Evolutionary conservation across 2,797 vertebrate species (phyloP).

Genomic region (Amazona ochrocephala): DNA sequence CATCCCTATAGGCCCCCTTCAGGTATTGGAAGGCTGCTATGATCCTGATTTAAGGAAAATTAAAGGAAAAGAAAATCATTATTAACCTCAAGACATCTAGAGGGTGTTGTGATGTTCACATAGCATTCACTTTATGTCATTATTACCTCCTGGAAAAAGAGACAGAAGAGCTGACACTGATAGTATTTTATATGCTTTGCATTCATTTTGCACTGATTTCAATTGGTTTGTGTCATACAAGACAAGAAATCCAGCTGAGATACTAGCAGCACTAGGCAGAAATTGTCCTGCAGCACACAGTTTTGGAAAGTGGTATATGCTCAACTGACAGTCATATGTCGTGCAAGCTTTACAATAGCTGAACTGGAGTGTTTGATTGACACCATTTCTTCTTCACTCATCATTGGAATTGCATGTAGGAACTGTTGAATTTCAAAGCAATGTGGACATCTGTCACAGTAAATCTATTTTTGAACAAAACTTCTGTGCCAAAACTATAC

Average conservation of each 20-base stretch:
- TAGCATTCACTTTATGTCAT: neutral
- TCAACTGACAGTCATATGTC: slow-evolving; percentile 1
- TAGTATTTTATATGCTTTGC: neutral
- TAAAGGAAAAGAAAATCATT: neutral
- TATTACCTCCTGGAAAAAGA: neutral
- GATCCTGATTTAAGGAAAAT: neutral
- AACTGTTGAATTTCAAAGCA: slow-evolving; percentile 26
- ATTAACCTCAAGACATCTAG: neutral
- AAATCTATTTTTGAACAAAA: slow-evolving; percentile 62
- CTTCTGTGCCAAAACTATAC: slow-evolving; percentile 18
- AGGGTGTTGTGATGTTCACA: neutral
- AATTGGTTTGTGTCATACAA: neutral
- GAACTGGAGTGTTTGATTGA: slow-evolving; percentile 52
- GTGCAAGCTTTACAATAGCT: slow-evolving; percentile 30
- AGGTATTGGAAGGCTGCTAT: too few species aligned
- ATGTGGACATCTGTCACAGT: slow-evolving; percentile 52
- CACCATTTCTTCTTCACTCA: slow-evolving; percentile 40
- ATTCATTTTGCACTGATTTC: neutral
- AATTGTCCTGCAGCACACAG: neutral
- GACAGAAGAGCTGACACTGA: neutral
- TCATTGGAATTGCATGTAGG: slow-evolving; percentile 14
- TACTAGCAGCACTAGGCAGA: neutral
- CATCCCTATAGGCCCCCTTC: too few species aligned
- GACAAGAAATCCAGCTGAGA: neutral
- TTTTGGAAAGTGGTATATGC: slow-evolving; percentile 1